Evolutionary conservation across 2,113 vertebrate genomes (phyloP), one percentile per base, ranked within the genome.

Genomic region (Garra rufa): DNA sequence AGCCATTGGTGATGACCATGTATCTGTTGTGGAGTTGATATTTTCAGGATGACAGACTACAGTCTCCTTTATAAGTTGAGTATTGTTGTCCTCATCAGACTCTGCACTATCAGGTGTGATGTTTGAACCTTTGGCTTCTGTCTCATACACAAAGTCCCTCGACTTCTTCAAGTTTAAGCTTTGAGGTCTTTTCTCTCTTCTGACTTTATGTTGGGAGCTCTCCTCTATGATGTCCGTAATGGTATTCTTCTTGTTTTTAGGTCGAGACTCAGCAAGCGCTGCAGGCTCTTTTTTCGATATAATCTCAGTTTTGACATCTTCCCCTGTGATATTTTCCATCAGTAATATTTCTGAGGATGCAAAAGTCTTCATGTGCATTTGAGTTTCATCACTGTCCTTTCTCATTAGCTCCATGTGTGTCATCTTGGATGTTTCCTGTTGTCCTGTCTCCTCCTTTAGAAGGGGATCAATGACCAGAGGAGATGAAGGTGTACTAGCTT

Each of bases 141-240:
- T 91, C 38, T 88, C 87, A 48, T 92, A 91, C 57, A 91, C 86
- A 57, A 93, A 92, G 59, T 94, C 94, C 1, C 83, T 76, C 3
- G 92, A 88, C 85, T 88, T 92, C 65, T 91, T 93, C 67, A 95
- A 82, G 86, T 95, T 94, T 83, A 95, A 78, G 88, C 94, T 95
- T 83, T 92, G 93, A 41, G 93, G 94, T 88, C 93, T 91, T 73
- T 85, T 91, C 84, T 94, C 94, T 87, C 90, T 93, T 41, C 90
- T 85, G 2, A 83, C 76, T 90, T 91, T 91, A 43, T 88, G 88
- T 65, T 87, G 76, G 7, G 52, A 61, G 61, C 52, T 63, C 24
- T 92, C 90, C 44, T 90, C 92, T 14, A 70, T 83, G 76, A 83
- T 85, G 19, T 9, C 30, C 0, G 76, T 82, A 80, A 80, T 87